Evolutionary conservation across 2,888 invertebrate species (phyloP), one percentile per base, ranked within the genome.

Genomic region (Lysandra bellargus): DNA sequence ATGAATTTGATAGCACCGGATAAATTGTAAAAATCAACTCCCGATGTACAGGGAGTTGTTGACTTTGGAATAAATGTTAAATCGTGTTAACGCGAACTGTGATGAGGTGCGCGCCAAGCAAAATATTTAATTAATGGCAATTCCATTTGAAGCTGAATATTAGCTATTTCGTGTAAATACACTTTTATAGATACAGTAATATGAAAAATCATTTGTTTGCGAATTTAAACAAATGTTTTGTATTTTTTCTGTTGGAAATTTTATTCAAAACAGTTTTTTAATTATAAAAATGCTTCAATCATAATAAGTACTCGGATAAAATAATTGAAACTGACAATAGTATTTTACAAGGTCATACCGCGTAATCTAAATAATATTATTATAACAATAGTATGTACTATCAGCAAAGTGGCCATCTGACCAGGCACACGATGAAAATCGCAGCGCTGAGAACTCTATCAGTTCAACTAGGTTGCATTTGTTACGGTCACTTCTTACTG

Each of bases 1-100:
- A 79, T 75, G 57, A 78, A 78, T 79, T 79, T 74, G 79, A 79
- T 79, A 79, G 79, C 74, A 73, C 60, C 40, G 74, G 79, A 79
- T 79, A 75, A 79, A 79, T 79, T 79, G 60, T 79, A 79, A 79
- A 79, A 79, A 79, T 79, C 79, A 79, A 79, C 79, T 75, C 61
- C 74, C 79, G 61, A 79, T 69, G 69, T 37, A 69, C 79, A 79
- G 79, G 74, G 60, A 40, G 79, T 74, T 79, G 79, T 79, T 79
- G 79, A 79, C 79, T 75, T 79, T 79, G 76, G 49, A 49, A 74
- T 79, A 79, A 79, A 79, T 74, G 79, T 60, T 79, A 79, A 79
- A 79, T 79, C 61, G 79, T 74, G 74, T 79, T 79, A 79, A 73
- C 79, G 57, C 37, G 60, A 44, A 74, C 40, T 74, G 74, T 79